Base-by-base conservation (phyloP, 1,140 invertebrate genomes). In the Drosophila kanapiae region DNA sequence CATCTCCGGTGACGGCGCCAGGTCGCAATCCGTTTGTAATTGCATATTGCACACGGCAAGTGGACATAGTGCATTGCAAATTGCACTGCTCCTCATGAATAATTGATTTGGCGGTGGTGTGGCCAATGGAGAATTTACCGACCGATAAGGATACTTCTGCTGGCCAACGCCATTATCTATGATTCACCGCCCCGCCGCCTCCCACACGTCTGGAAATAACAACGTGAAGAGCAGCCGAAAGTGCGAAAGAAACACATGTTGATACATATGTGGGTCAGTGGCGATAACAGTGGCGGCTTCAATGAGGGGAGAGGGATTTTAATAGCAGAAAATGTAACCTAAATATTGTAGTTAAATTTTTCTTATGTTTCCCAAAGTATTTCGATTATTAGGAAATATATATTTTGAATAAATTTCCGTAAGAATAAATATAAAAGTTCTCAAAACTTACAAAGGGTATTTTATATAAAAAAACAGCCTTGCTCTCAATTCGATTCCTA, bases 221-320 rank as follows among this genome's bases (percentile, higher is more conserved):
- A 49, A 45, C 11, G 18, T 31, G 37, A 58, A 74, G 23, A 37
- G 61, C 57, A 61, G 38, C 37, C 47, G 43, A 74, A 49, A 58
- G 31, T 47, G 35, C 38, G 54, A 65, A 75, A 31, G 60, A 75
- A 88, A 87, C 84, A 87, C 77, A 87, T 84, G 84, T 74, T 90
- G 84, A 84, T 87, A 23, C 23, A 84, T 87, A 88, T 87, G 80
- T 87, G 67, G 86, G 84, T 90, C 84, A 88, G 47, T 67, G 69
- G 27, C 67, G 72, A 80, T 77, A 67, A 71, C 57, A 65, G 57
- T 45, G 62, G 11, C 29, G 38, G 18, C 7, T 33, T 7, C 7
- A 60, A 16, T 7, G 13, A 16, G 9, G 38, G 60, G 10, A 5
- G 33, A 2, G 1, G 18, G 51, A 2, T 37, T 23, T 54, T 31